These are phyloP conservation scores for Sarcophaga rosellei DNA, from an alignment of 2,888 invertebrate genomes.

Conservation along the genomic window DNA sequence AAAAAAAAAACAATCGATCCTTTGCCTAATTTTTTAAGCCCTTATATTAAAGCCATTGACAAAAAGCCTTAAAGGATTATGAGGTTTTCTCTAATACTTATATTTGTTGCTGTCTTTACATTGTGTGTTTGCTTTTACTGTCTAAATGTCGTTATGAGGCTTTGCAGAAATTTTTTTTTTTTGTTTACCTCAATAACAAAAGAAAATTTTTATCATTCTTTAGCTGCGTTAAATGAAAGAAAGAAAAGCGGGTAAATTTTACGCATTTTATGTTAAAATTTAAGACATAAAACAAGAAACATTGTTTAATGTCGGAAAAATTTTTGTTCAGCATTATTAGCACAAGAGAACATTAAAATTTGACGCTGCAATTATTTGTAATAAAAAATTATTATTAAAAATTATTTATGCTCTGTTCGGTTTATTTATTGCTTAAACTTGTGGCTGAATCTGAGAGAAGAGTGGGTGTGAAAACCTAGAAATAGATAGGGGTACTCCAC, in stretches of 20 bases:
- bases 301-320: background rate
- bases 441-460: too few species aligned
- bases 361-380: background rate
- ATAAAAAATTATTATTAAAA: conserved; percentile 26
- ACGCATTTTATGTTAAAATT: conserved; percentile 9
- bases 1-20: too few species aligned
- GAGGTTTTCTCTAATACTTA: too few species aligned
- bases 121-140: background rate
- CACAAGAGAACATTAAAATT: background rate
- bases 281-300: background rate
- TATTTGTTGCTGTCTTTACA: conserved; percentile 1
- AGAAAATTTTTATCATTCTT: background rate
- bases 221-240: background rate
- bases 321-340: background rate
- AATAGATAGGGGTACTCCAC: too few species aligned
- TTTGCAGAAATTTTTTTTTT: background rate
- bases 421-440: background rate
- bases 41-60: too few species aligned
- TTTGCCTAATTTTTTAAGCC: too few species aligned
- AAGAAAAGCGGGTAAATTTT: background rate
- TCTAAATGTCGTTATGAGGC: background rate
- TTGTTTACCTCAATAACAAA: background rate
- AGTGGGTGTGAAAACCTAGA: too few species aligned
- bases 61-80: too few species aligned
- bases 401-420: background rate